Percentiles rank a stretch among this genome's conserved stretches.
phyloP scores from a whole-genome alignment of 2,797 vertebrate genomes.

The Anguilla obscura region DNA sequence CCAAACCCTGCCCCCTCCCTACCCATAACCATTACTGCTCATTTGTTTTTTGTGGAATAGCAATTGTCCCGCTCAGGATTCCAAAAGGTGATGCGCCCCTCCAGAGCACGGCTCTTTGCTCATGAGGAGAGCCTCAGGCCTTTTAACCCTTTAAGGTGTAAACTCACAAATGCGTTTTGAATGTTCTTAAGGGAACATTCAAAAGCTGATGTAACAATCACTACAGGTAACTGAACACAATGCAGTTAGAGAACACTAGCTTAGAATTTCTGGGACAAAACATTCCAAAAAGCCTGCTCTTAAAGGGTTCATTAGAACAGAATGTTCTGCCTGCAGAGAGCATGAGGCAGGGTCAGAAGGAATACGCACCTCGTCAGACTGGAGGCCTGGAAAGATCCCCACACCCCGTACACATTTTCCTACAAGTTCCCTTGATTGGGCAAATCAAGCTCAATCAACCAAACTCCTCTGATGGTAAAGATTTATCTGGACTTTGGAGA shows the following conservation, averaged over 20 bases:
- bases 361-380: not conserved
- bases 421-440: not conserved
- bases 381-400: not conserved
- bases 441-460: not conserved
- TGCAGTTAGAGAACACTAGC: too few species aligned
- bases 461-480: not conserved
- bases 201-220: too few species aligned
- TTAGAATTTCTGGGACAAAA: too few species aligned
- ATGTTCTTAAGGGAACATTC: too few species aligned
- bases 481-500: slow-evolving; percentile 1
- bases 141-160: slow-evolving; percentile 37
- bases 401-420: not conserved
- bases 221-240: too few species aligned
- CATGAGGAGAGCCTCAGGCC: slow-evolving; percentile 53
- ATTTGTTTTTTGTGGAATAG: slow-evolving; percentile 54
- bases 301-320: slow-evolving; percentile 64
- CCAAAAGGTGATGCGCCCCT: slow-evolving; percentile 65
- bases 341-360: slow-evolving; percentile 64
- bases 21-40: slow-evolving; percentile 23
- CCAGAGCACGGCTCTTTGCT: slow-evolving; percentile 55
- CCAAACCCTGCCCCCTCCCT: slow-evolving; percentile 17
- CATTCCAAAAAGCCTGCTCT: too few species aligned
- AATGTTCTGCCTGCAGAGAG: slow-evolving; percentile 65
- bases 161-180: too few species aligned
- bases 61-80: slow-evolving; percentile 56